Conservation (phyloP, 1,140 invertebrate species). For the Calliphora vicina region DNA sequence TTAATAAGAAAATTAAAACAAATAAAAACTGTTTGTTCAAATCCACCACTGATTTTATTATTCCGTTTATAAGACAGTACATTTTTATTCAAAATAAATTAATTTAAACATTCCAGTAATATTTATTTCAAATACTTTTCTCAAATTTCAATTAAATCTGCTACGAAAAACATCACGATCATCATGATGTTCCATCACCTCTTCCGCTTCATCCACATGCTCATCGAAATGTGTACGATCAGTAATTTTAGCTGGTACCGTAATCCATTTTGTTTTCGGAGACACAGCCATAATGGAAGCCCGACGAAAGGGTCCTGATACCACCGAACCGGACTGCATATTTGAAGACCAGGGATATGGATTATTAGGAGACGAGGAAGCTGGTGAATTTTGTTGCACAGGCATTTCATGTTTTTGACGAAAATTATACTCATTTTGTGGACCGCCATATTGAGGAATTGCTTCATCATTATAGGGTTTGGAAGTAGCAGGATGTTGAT, state of each 20-base stretch:
- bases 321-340: neutral
- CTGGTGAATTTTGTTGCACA: neutral
- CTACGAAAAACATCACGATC: neutral
- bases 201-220: neutral
- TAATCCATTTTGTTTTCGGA: conserved; percentile 11
- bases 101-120: no score
- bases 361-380: neutral
- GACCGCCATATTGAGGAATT: neutral
- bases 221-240: neutral
- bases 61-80: no score
- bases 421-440: neutral
- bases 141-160: neutral
- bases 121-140: neutral
- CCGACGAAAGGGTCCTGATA: neutral
- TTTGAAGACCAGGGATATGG: neutral
- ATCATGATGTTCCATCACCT: neutral
- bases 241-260: neutral
- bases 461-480: neutral
- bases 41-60: no score
- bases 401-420: neutral
- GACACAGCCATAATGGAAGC: neutral
- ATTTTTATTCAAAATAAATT: no score
- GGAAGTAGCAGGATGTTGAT: neutral
- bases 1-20: no score
- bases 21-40: no score